Evolutionary conservation across 2,888 invertebrate genomes (phyloP), one percentile per base, ranked within the genome.

Genomic region (Criorhina ranunculi): DNA sequence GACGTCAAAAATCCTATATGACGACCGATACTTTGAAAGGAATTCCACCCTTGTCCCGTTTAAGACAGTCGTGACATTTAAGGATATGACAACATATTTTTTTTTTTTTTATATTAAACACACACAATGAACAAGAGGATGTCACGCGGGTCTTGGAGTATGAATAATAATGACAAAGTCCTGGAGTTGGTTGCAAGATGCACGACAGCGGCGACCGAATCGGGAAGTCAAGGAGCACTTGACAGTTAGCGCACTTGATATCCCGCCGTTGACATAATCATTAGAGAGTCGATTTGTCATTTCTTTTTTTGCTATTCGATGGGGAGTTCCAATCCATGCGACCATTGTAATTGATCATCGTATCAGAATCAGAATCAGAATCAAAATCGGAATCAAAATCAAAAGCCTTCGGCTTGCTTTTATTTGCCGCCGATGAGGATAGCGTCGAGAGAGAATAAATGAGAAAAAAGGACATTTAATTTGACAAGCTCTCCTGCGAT

Each of bases 191-290:
- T 3, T 75, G 80, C 85, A 80, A 75, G 80, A 40, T 75, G 80
- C 75, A 85, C 51, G 70, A 44, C 64, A n/a, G 60, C 57, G 70
- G 51, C 64, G 15, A 66, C 57, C 51, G 19, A 53, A 64, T 24
- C 72, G 75, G 80, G 51, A 80, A 80, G 80, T 85, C 85, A 75
- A 85, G 75, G 46, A 70, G 35, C 75, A 76, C 85, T 85, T 70
- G 80, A 76, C 85, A 85, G 85, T 85, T 85, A 85, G 85, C 85
- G 64, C 80, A 66, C 85, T 85, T 85, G 80, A 85, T 60, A 70
- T 70, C 75, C 70, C 40, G 80, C 31, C 42, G 64, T 33, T 75
- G 70, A 42, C 67, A 46, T 78, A 69, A 46, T 85, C 80, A 85
- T 85, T 85, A 85, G 75, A 80, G 62, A 57, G 80, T 66, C 64